Base-by-base conservation (phyloP, 2,888 invertebrate species). In the Athalia rosae region DNA sequence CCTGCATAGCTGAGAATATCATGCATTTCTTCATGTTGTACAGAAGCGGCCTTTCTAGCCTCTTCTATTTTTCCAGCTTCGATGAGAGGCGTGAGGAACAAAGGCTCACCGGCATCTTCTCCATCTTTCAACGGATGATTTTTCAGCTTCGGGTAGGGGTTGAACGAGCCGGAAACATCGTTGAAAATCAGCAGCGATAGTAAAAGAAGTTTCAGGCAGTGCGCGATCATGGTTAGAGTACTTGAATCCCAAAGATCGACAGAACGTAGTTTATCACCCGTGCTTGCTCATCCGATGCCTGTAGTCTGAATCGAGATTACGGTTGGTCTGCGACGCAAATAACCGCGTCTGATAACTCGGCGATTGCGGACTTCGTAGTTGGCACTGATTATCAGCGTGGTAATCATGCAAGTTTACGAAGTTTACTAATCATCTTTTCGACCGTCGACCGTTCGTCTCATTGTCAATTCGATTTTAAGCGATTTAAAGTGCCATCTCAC, bases 31-130 rank as follows among this genome's bases (percentile, higher is more conserved):
- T 92, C 92, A 82, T 93, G 92, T 2, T 91, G 90, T 0, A 94
- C 94, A 0, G 92, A 86, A 0, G 93, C 92, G 53, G 91, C 87
- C 4, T 89, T 87, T 82, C 92, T 91, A 0, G 94, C 96, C 85
- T 93, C 92, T 1, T 93, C 91, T 74, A 95, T 92, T 84, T 94
- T 93, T 5, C 95, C 95, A 78, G 91, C 92, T 87, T 95, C 93
- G 48, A 97, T 92, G 74, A 93, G 92, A 0, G 95, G 95, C 0
- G 96, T 95, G 47, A 97, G 91, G 85, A 96, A 94, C 7, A 97
- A 90, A 2, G 96, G 96, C 45, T 93, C 85, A 0, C 94, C 92
- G 5, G 90, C 83, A 62, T 84, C 84, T 47, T 81, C 81, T 0
- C 69, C 77, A 4, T 59, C 47, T 0, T 9, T 3, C 13, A 87